Evolutionary conservation across 1,140 invertebrate species (phyloP).

Genomic region (Pseudomyrmex gracilis): DNA sequence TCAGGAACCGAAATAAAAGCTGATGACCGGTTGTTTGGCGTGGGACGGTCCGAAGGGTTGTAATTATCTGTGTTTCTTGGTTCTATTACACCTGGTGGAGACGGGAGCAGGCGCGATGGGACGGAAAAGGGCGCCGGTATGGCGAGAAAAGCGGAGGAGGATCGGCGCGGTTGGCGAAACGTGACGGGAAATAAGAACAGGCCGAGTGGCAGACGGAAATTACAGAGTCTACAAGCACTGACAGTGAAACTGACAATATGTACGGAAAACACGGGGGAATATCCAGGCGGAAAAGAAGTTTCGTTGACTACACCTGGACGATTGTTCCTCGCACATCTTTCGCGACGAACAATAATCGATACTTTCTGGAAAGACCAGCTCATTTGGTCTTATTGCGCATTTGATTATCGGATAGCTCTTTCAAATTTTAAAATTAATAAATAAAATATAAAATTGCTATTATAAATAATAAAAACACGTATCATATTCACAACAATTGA

Average conservation of each 20-base stretch:
- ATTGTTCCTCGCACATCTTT: slow-evolving; percentile 62
- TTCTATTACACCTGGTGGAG: slow-evolving; percentile 81
- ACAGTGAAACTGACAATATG: slow-evolving; percentile 71
- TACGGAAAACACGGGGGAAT: slow-evolving; percentile 61
- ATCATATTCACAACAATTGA: no score
- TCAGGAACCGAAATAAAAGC: slow-evolving; percentile 56
- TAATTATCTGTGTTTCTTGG: slow-evolving; percentile 83
- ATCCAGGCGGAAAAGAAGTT: slow-evolving; percentile 55
- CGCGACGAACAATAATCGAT: slow-evolving; percentile 40
- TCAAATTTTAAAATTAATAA: background rate
- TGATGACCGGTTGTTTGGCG: slow-evolving; percentile 35
- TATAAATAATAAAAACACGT: background rate
- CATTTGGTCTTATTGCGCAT: background rate
- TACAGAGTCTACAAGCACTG: slow-evolving; percentile 77
- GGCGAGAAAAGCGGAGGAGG: slow-evolving; percentile 69
- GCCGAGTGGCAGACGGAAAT: slow-evolving; percentile 83
- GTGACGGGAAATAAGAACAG: slow-evolving; percentile 84
- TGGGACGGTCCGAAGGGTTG: slow-evolving; percentile 70
- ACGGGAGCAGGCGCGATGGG: slow-evolving; percentile 42
- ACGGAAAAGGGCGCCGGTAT: background rate
- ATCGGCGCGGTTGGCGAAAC: slow-evolving; percentile 74
- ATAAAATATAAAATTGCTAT: background rate
- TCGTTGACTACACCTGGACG: slow-evolving; percentile 47
- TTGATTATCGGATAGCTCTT: background rate
- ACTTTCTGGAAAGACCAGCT: background rate